A percentile compares a stretch with the other conserved stretches of the same genome.
phyloP scores from a whole-genome alignment of 2,888 invertebrate species.

The Tanytarsus gracilentus region DNA sequence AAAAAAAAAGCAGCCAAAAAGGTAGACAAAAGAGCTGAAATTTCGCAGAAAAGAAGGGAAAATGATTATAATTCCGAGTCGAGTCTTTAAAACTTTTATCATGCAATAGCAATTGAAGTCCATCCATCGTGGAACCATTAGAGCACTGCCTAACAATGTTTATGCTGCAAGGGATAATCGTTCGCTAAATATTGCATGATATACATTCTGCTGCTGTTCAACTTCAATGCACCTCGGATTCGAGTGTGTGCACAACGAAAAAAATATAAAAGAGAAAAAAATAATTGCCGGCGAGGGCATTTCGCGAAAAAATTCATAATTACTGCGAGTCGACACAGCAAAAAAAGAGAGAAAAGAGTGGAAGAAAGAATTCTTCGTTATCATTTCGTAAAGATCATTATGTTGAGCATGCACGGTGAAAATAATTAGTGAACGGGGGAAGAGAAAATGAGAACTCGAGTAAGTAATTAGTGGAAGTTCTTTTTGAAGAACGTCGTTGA shows the following conservation, averaged over 20 bases:
- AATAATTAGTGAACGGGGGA: slow-evolving; percentile 27
- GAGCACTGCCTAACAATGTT: slow-evolving; percentile 4
- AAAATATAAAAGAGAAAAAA: background rate
- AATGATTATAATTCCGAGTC: slow-evolving; percentile 22
- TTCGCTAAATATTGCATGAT: slow-evolving; percentile 14
- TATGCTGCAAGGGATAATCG: slow-evolving; percentile 14
- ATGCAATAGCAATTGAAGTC: slow-evolving; percentile 28
- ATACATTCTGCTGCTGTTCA: too few species aligned
- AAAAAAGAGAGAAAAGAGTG: background rate
- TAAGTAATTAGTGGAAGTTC: too few species aligned
- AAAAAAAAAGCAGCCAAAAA: too few species aligned
- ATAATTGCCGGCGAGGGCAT: background rate
- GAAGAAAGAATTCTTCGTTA: background rate
- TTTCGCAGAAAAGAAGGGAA: background rate
- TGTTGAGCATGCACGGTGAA: slow-evolving; percentile 27
- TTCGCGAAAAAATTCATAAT: slow-evolving; percentile 24
- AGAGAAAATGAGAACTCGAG: too few species aligned
- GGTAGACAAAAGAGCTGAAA: too few species aligned
- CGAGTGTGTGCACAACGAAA: background rate
- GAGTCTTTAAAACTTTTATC: background rate
- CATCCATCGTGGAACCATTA: background rate
- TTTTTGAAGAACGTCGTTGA: too few species aligned
- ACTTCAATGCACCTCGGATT: too few species aligned
- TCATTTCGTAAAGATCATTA: slow-evolving; percentile 25
- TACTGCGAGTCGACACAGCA: too few species aligned